Base-by-base conservation (phyloP, 2,888 invertebrate genomes). In the Hypercompe scribonia region DNA sequence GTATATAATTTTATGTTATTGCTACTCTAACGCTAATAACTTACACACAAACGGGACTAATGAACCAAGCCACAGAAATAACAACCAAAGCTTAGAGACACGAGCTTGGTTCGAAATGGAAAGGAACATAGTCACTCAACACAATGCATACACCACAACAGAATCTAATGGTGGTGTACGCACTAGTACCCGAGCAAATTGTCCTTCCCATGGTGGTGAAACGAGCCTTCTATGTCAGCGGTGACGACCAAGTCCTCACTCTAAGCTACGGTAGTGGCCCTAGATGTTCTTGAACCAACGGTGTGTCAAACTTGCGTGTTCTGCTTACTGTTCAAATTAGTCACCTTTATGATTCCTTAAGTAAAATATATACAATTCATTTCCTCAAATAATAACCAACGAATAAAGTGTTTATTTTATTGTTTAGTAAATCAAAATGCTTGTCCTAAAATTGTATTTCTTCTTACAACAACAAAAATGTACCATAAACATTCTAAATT, bases 161-260 rank as follows among this genome's bases (percentile, higher is more conserved):
- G 21, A 0, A 46, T 46, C 21, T 46, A 21, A 46, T 46, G 46
- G 3, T 21, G 46, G 21, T 46, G 46, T 24, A 8, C 50, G 8
- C 10, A 50, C 24, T 24, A 2, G 24, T 50, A 7, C 8, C 10
- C 10, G 24, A 24, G 50, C 50, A 50, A 50, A 50, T 50, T 50
- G 50, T 50, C 50, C 50, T 50, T 50, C 10, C 50, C 50, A 36
- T 31, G 66, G 24, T 66, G 66, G 11, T 66, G 28, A 46, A 31
- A 18, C 42, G 8, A 46, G 11, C 13, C 42, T 21, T 66, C 1
- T 66, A 18, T 42, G 66, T 11, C 5, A 31, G 66, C 13, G 5
- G 66, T 46, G 33, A 66, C 46, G 66, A 66, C 66, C 31, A 66
- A 66, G 31, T 46, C 46, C 42, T 21, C 46, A 31, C 66, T 3